Conservation (phyloP, 92 coral and sea anemone species). For the Phenganax subtilis region DNA sequence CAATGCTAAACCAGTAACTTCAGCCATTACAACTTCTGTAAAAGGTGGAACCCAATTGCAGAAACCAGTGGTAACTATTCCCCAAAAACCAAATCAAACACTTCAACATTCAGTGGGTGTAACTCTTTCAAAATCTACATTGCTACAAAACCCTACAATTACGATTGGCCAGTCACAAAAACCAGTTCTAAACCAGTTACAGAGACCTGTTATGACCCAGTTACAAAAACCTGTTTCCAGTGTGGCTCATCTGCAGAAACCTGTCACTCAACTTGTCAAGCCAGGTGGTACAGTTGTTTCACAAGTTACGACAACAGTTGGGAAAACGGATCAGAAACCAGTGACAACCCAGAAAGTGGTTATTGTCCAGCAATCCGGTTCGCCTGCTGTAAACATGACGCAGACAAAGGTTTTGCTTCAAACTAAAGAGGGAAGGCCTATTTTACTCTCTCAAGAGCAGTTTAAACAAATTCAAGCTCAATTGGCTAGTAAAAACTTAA, state of each 20-base stretch:
- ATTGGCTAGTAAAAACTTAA: constrained; percentile 42
- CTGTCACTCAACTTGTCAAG: constrained; percentile 21
- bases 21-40: neutral
- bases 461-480: constrained; percentile 75
- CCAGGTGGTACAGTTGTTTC: constrained; percentile 38
- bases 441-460: constrained; percentile 82
- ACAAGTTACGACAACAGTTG: constrained; percentile 27
- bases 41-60: constrained; percentile 5
- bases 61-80: neutral
- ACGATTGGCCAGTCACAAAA: constrained; percentile 44
- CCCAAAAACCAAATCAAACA: neutral
- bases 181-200: constrained; percentile 59
- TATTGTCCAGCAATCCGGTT: constrained; percentile 81
- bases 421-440: constrained; percentile 85
- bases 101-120: too few relatives aligned
- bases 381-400: neutral
- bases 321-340: constrained; percentile 56
- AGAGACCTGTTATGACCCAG: constrained; percentile 80
- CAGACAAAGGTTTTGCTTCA: constrained; percentile 44
- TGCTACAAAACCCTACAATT: constrained; percentile 12
- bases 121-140: too few relatives aligned
- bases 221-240: constrained; percentile 51
- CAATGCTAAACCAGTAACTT: neutral
- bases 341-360: constrained; percentile 78
- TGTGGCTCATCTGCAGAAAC: neutral